These are phyloP conservation scores for Halcyon malimbica DNA, from an alignment of 2,113 vertebrate species.

Conservation along the genomic window DNA sequence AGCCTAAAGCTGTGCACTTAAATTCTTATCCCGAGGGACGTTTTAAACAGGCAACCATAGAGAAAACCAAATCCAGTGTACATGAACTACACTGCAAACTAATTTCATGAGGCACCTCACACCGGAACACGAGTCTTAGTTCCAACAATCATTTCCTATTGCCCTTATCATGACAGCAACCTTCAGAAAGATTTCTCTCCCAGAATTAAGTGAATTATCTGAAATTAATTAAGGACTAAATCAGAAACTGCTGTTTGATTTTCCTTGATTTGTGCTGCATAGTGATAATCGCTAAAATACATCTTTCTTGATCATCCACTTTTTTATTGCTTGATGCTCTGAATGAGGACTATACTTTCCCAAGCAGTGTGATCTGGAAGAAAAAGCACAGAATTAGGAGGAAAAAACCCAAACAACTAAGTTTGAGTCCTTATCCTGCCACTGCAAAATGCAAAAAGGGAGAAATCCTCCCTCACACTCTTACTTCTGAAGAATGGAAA, in stretches of 20 bases:
- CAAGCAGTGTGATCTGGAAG: background rate
- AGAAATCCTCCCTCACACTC: background rate
- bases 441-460: background rate
- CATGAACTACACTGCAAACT: background rate
- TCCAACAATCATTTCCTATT: background rate
- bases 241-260: background rate
- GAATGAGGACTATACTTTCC: background rate
- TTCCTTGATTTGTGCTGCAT: background rate
- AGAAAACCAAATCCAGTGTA: background rate
- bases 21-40: background rate
- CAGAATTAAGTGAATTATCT: background rate
- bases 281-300: background rate
- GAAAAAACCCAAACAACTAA: fast-evolving
- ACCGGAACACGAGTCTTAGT: background rate
- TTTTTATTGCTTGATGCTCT: background rate
- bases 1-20: background rate
- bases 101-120: background rate
- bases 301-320: background rate
- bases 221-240: background rate
- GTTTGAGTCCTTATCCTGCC: background rate
- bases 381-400: background rate
- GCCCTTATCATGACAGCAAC: background rate
- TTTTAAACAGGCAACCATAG: background rate
- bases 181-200: background rate
- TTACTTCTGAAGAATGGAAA: background rate